These are phyloP conservation scores for Rhinogobius similis DNA, from an alignment of 2,113 vertebrate species.

Conservation along the genomic window DNA sequence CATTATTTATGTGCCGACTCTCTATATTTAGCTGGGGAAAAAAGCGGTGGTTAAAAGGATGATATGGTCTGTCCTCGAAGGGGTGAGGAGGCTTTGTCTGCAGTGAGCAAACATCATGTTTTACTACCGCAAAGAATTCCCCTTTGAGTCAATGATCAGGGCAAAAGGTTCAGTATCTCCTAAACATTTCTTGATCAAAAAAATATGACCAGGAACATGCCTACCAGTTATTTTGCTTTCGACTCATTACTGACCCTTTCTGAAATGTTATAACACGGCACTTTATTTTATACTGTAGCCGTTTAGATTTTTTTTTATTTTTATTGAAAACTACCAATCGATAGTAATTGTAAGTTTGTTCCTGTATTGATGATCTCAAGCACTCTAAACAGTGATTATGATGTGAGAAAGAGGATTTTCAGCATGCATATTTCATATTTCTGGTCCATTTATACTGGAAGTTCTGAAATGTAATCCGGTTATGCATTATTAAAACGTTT, in stretches of 20 bases:
- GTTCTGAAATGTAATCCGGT: neutral
- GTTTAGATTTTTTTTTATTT: too few species aligned
- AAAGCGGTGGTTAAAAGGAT: neutral
- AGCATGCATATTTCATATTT: neutral
- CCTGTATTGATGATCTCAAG: neutral
- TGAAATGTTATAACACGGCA: too few species aligned
- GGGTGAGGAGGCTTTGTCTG: neutral
- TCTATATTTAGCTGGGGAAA: conserved; percentile 34
- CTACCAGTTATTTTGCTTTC: neutral
- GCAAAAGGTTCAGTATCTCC: neutral
- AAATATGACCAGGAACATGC: neutral
- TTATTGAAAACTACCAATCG: neutral
- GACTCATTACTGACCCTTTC: neutral
- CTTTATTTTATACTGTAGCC: too few species aligned
- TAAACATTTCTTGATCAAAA: neutral
- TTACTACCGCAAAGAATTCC: neutral
- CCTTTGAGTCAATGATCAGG: neutral
- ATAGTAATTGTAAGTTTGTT: neutral
- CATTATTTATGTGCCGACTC: conserved; percentile 32
- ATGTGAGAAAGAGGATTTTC: neutral
- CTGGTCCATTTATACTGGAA: neutral
- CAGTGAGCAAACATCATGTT: neutral
- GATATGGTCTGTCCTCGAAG: neutral
- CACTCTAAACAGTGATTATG: neutral
- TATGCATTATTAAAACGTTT: conserved; percentile 1